Conservation (phyloP, 2,797 vertebrate species). For the Tarsius wallacei region DNA sequence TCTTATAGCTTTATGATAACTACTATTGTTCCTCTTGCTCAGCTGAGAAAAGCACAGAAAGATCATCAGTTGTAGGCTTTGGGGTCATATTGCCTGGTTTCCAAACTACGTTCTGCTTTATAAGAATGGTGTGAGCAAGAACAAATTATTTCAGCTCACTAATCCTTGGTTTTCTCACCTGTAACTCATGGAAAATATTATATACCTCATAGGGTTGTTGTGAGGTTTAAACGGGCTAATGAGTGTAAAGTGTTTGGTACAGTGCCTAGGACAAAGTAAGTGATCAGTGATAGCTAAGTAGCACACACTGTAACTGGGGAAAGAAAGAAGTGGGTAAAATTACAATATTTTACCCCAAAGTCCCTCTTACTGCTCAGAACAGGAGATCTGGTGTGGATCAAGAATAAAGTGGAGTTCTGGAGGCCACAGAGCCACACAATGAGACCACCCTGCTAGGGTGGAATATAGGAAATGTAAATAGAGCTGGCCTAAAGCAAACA, state of each 20-base stretch:
- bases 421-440: conserved; percentile 58
- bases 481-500: conserved; percentile 64
- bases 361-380: not conserved
- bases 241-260: not conserved
- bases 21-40: conserved; percentile 20
- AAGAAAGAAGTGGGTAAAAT: not conserved
- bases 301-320: not conserved
- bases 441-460: conserved; percentile 49
- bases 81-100: conserved; percentile 28
- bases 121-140: not conserved
- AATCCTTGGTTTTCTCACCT: conserved; percentile 33
- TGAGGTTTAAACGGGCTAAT: not conserved
- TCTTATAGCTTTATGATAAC: conserved; percentile 33
- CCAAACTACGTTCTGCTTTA: conserved; percentile 31
- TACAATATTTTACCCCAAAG: not conserved
- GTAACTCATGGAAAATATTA: conserved; percentile 3
- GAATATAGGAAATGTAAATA: conserved; percentile 72
- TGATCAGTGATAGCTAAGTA: not conserved
- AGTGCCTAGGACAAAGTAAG: not conserved
- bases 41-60: not conserved
- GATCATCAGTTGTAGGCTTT: not conserved
- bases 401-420: conserved; percentile 60
- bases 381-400: not conserved
- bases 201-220: not conserved
- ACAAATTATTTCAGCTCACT: conserved; percentile 38